These are phyloP conservation scores for Zaprionus lachaisei DNA, from an alignment of 1,140 invertebrate genomes.

Conservation along the genomic window DNA sequence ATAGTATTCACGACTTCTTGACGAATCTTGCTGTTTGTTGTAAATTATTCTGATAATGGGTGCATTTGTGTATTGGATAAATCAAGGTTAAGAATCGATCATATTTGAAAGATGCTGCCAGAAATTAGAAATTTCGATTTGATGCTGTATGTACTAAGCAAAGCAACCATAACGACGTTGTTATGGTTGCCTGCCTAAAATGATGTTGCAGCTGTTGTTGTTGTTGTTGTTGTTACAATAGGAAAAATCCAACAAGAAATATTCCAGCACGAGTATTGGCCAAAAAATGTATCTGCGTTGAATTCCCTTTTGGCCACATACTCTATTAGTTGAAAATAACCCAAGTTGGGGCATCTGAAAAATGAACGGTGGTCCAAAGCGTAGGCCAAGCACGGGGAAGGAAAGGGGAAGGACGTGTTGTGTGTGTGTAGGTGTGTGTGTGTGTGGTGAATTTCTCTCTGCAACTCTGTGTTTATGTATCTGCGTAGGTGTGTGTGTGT, in stretches of 20 bases:
- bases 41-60: too few species aligned
- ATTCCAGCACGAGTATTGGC: constrained; percentile 33
- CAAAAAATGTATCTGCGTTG: constrained; percentile 54
- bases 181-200: background rate
- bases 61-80: too few species aligned
- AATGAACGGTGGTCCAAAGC: constrained; percentile 59
- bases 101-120: background rate
- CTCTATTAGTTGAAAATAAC: constrained; percentile 75
- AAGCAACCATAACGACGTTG: too few species aligned
- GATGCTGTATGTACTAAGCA: background rate
- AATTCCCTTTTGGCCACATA: constrained; percentile 61
- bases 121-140: background rate
- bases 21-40: too few species aligned
- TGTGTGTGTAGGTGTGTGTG: constrained; percentile 12
- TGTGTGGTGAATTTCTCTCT: constrained; percentile 10
- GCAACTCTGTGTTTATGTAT: constrained; percentile 14
- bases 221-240: constrained; percentile 5
- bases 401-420: background rate
- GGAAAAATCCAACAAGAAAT: constrained; percentile 9
- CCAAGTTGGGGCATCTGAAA: constrained; percentile 73
- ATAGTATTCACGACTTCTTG: too few species aligned
- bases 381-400: constrained; percentile 2
- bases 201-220: background rate
- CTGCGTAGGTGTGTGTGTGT: constrained; percentile 1
- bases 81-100: background rate